Evolutionary conservation across 2,113 vertebrate species (phyloP), one percentile per base, ranked within the genome.

Genomic region (Procapra przewalskii): DNA sequence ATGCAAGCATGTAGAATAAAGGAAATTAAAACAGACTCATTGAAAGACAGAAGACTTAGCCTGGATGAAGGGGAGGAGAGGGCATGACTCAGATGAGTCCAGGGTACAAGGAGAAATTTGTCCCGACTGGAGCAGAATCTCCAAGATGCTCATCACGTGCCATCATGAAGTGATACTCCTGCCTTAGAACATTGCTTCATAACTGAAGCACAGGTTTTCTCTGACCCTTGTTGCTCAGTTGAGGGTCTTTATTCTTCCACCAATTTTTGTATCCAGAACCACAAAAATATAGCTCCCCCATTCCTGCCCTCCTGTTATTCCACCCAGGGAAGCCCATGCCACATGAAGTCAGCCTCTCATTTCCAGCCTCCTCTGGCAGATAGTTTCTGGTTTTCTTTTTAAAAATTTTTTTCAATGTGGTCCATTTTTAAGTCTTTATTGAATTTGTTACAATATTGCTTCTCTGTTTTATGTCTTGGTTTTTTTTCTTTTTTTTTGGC

Each of bases 341-440:
- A 0, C 10, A 5, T 0, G 3, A 29, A 4, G 40, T 33, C n/a
- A 5, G 4, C 52, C 0, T 16, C 31, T 23, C n/a, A 45, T 48
- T 31, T 17, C 6, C 25, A 3, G 8, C 13, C 21, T 45, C 27
- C 17, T 4, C 50, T 3, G 50, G 57, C 45, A 29, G 14, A 23
- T 1, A 19, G 29, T 14, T 84, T 27, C 67, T 40, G n/a, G 19
- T 75, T 40, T 40, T 13, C n/a, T 71, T 71, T 71, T 40, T 23
- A 23, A 40, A 71, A n/a, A 71, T 40, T 75, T 40, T n/a, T 40
- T 75, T 11, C 67, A 75, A 0, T 75, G 67, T 75, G n/a, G 67
- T 75, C 67, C 36, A 40, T 40, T 40, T 71, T 40, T 12, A 40
- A 71, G n/a, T 71, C 67, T 23, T 71, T 23, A 23, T 71, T 75